These are phyloP conservation scores for Blennius ocellaris DNA, from an alignment of 2,113 vertebrate species.

Conservation along the genomic window DNA sequence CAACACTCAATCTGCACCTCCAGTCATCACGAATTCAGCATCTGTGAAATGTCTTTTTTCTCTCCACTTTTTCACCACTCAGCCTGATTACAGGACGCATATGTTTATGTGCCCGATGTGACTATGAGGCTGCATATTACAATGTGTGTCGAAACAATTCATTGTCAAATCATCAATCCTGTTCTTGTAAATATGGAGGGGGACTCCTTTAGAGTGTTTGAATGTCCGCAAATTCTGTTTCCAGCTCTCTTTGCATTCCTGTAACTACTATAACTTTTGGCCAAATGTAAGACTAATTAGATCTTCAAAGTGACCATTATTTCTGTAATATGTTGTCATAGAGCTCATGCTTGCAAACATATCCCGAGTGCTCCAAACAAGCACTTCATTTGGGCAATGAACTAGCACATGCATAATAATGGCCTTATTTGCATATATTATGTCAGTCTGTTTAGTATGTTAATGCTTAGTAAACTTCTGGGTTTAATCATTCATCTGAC, in stretches of 20 bases:
- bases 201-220: constrained; percentile 35
- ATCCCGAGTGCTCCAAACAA: constrained; percentile 75
- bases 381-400: constrained; percentile 82
- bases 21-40: constrained; percentile 76
- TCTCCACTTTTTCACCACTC: constrained; percentile 26
- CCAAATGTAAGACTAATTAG: constrained; percentile 74
- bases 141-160: constrained; percentile 21
- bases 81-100: constrained; percentile 49
- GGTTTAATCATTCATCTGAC: constrained; percentile 66
- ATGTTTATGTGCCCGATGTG: constrained; percentile 19
- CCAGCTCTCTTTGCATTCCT: constrained; percentile 21
- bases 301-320: constrained; percentile 82
- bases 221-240: constrained; percentile 62
- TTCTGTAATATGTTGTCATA: constrained; percentile 82
- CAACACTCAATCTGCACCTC: constrained; percentile 71
- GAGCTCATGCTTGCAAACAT: constrained; percentile 75
- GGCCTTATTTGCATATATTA: constrained; percentile 83
- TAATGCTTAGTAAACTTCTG: constrained; percentile 70
- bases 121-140: constrained; percentile 4
- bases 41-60: constrained; percentile 49
- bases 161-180: constrained; percentile 6
- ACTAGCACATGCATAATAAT: constrained; percentile 83
- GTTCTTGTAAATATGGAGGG: neutral
- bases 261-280: constrained; percentile 47
- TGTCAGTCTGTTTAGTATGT: constrained; percentile 76